Percentiles rank a stretch among this genome's conserved stretches.
Evolutionary conservation across 2,113 vertebrate genomes (phyloP).

Genomic region (Bambusicola thoracicus): DNA sequence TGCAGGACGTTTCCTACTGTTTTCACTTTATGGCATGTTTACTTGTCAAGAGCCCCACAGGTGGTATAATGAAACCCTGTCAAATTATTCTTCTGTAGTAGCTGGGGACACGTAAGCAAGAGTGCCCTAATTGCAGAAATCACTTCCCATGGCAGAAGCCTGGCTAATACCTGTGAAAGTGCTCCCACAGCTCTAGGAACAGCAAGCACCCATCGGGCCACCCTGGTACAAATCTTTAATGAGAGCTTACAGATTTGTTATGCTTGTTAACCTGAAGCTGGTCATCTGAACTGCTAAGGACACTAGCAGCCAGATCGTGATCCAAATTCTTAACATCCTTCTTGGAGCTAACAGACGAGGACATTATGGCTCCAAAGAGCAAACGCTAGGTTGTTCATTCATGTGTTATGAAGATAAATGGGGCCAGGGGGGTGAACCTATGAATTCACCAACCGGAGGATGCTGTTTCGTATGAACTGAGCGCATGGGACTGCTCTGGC

Average conservation of each 20-base stretch:
- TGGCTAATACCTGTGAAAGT: background rate
- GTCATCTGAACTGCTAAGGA: background rate
- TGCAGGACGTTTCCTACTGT: background rate
- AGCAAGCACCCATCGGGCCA: background rate
- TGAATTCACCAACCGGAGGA: background rate
- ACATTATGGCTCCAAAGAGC: background rate
- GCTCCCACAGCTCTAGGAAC: background rate
- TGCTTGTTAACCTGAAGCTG: background rate
- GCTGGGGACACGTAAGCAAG: rapidly evolving
- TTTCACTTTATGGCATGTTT: background rate
- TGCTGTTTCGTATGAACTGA: background rate
- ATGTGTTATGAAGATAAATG: background rate
- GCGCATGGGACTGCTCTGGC: background rate
- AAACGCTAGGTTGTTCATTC: background rate
- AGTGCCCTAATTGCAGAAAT: background rate
- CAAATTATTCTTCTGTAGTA: background rate
- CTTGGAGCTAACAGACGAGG: background rate
- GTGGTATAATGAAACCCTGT: background rate
- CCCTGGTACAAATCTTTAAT: background rate
- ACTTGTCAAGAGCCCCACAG: background rate
- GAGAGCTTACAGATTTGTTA: background rate
- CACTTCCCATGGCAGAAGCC: rapidly evolving
- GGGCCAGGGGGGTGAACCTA: background rate
- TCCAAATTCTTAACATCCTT: background rate
- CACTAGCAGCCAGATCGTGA: background rate